Conservation (phyloP, 2,888 invertebrate species). For the Stenodera caucasica region DNA sequence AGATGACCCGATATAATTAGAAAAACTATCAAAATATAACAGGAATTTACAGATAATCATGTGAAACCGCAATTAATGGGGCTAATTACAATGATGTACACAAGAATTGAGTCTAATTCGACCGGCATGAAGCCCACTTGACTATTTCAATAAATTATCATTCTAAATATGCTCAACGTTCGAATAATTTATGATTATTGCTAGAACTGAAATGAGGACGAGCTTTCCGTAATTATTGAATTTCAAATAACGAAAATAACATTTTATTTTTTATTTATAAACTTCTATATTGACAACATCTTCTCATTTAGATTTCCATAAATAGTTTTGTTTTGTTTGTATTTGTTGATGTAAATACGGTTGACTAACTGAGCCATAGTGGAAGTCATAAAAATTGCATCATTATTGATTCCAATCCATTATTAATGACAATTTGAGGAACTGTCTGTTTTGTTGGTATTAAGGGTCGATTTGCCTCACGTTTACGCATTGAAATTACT, state of each 20-base stretch:
- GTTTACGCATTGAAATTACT: constrained; percentile 5
- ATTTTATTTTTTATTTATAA: not conserved
- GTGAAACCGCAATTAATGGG: not conserved
- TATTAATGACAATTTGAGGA: too few relatives aligned
- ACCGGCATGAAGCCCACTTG: not conserved
- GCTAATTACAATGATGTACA: not conserved
- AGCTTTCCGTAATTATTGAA: too few relatives aligned
- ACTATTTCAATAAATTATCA: too few relatives aligned
- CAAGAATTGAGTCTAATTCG: not conserved
- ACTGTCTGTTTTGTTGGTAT: not conserved
- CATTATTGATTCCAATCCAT: not conserved
- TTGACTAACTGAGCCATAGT: too few relatives aligned
- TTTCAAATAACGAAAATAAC: too few relatives aligned
- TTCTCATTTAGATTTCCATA: constrained; percentile 3
- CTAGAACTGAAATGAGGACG: too few relatives aligned
- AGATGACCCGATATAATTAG: too few relatives aligned
- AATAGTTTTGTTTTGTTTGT: not conserved
- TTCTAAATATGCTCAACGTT: too few relatives aligned
- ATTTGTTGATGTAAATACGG: too few relatives aligned
- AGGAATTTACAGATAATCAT: too few relatives aligned
- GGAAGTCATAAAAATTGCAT: constrained; percentile 5
- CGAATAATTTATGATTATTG: too few relatives aligned
- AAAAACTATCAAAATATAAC: too few relatives aligned
- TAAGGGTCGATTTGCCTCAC: not conserved
- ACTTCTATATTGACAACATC: not conserved